Base-by-base conservation (phyloP, 2,888 invertebrate species). In the Drosophila atroscutellata region DNA sequence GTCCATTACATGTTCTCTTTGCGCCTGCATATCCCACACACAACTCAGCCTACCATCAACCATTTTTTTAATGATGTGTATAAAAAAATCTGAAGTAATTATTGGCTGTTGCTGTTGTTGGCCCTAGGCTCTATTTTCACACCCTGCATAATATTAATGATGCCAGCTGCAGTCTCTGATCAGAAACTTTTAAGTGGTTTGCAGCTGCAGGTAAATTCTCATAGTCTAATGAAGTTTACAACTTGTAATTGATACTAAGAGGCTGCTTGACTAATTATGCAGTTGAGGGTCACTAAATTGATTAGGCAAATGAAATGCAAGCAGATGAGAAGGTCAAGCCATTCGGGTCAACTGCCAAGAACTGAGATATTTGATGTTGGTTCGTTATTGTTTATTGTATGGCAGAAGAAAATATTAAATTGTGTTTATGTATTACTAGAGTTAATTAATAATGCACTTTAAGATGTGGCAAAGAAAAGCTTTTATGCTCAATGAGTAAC, bases 221-320 rank as follows among this genome's bases (percentile, higher is more conserved):
- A 39, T 37, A 20, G 52, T 18, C 26, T 9, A 37, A 58, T 54
- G 54, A 42, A 58, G 47, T 62, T 61, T 58, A 60, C 18, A 42
- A 66, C 60, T 51, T 69, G 42, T 77, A 75, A 87, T 85, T 82
- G 80, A 69, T 61, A 71, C 58, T 45, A 26, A 32, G 36, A 66
- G 51, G 32, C 55, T 56, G 59, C 66, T 65, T 76, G 77, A 65
- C 70, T 87, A 84, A 87, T 82, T 80, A 72, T 56, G 50, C 54
- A 58, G 47, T 55, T 60, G 70, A 68, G 72, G 64, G 72, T 60
- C 64, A 42, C 28, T 30, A 37, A 74, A 78, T 77, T 78, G 70
- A 75, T 75, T 83, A 60, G 59, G 28, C 62, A 71, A 64, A 56
- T 77, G 62, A 57, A 62, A 20, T 54, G 52, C 56, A 39, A 50